Base-by-base conservation (phyloP, 2,888 invertebrate species). In the Drosophila pegasa region DNA sequence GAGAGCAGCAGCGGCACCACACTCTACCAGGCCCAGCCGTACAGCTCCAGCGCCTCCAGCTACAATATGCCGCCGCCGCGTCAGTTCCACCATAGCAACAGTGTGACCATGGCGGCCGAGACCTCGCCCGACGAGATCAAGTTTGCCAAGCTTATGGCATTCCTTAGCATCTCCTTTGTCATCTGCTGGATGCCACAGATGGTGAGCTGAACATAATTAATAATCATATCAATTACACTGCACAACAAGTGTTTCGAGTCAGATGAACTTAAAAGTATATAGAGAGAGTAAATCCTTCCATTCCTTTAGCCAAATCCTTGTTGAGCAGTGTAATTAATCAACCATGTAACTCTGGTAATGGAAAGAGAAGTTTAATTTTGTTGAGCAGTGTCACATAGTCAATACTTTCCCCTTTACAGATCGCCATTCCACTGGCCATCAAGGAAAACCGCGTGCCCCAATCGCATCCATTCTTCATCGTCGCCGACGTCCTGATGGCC, bases 101-200 rank as follows among this genome's bases (percentile, higher is more conserved):
- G 90, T 58, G 87, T 89, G 9, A 91, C 88, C 25, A 81, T 89
- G 85, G 76, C 87, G 8, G 86, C 90, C 8, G 78, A 86, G 3
- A 85, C 91, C 37, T 90, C 97, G 0, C 94, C 95, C 1, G 97
- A 97, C 90, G 97, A 97, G 92, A 94, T 96, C 54, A 96, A 96
- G 69, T 97, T 97, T 92, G 96, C 97, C 78, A 94, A 95, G 82
- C 94, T 97, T 43, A 97, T 97, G 97, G 95, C 96, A 2, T 94
- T 95, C 54, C 94, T 97, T 41, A 96, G 97, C 74, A 94, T 97
- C 73, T 95, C 96, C 29, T 97, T 97, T 91, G 95, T 97, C 87
- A 93, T 95, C 43, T 97, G 97, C 92, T 97, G 97, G 97, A 93
- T 96, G 93, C 97, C 97, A 25, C 97, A 97, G 92, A 95, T 97